These are phyloP conservation scores for Notamacropus eugenii DNA, from an alignment of 2,797 vertebrate species.

Conservation along the genomic window DNA sequence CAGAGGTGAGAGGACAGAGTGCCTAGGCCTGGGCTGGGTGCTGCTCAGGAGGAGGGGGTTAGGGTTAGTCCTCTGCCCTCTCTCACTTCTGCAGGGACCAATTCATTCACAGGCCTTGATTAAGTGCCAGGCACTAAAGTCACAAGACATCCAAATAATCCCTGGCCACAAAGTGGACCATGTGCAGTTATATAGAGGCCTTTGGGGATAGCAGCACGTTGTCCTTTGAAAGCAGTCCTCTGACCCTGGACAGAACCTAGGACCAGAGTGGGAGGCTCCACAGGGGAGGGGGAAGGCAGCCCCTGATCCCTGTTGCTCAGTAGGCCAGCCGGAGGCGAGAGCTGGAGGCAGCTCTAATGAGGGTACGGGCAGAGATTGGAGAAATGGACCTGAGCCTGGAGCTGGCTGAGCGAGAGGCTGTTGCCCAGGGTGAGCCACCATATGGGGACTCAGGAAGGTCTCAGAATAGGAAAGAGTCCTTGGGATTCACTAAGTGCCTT, in stretches of 20 bases:
- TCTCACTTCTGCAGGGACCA: background rate
- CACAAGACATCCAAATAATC: background rate
- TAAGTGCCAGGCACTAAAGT: background rate
- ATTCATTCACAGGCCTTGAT: background rate
- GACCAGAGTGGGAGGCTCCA: background rate
- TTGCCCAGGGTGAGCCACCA: constrained; percentile 70
- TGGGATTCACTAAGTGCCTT: background rate
- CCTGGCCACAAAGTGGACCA: background rate
- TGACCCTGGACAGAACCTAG: background rate
- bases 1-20: constrained; percentile 71
- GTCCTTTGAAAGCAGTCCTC: background rate
- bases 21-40: background rate
- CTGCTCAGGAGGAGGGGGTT: background rate
- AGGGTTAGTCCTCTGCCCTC: background rate
- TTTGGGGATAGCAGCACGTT: background rate
- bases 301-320: background rate
- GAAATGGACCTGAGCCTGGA: constrained; percentile 77
- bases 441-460: background rate
- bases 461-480: background rate
- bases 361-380: constrained; percentile 69
- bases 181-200: background rate
- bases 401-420: constrained; percentile 68
- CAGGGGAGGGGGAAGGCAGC: background rate
- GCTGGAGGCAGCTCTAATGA: constrained; percentile 62
- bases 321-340: constrained; percentile 69